Percentiles rank a stretch among this genome's conserved stretches.
phyloP scores from a whole-genome alignment of 2,888 invertebrate genomes.

The Lutraria lutraria region DNA sequence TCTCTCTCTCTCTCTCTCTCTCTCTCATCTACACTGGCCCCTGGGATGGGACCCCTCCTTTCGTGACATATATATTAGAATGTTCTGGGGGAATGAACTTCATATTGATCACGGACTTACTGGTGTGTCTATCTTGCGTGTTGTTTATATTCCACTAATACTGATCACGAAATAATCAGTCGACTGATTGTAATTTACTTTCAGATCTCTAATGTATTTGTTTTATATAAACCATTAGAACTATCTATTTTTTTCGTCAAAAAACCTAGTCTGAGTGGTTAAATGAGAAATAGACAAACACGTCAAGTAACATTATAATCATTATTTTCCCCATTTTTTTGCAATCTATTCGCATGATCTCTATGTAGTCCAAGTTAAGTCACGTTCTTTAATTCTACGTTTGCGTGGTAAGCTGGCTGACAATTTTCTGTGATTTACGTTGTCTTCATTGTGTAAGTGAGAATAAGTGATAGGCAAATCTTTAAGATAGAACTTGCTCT shows the following conservation, averaged over 20 bases:
- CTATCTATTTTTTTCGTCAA: background rate
- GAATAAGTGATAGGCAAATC: constrained; percentile 34
- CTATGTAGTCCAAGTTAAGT: background rate
- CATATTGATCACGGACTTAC: background rate
- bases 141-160: background rate
- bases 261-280: constrained; percentile 10
- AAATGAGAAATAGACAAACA: background rate
- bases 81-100: too few relatives aligned
- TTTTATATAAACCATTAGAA: background rate
- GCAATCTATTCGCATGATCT: background rate
- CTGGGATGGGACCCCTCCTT: too few relatives aligned
- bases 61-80: too few relatives aligned
- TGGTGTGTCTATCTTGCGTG: background rate
- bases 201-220: background rate
- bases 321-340: background rate
- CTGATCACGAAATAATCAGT: background rate
- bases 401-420: constrained; percentile 8
- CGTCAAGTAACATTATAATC: background rate
- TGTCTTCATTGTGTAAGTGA: constrained; percentile 17
- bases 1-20: too few relatives aligned
- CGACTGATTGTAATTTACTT: background rate
- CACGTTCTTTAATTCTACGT: constrained; percentile 21
- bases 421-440: constrained; percentile 21
- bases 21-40: too few relatives aligned
- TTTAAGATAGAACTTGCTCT: constrained; percentile 21